Evolutionary conservation across 1,140 invertebrate genomes (phyloP).

Genomic region (Plectrocnemia conspersa): DNA sequence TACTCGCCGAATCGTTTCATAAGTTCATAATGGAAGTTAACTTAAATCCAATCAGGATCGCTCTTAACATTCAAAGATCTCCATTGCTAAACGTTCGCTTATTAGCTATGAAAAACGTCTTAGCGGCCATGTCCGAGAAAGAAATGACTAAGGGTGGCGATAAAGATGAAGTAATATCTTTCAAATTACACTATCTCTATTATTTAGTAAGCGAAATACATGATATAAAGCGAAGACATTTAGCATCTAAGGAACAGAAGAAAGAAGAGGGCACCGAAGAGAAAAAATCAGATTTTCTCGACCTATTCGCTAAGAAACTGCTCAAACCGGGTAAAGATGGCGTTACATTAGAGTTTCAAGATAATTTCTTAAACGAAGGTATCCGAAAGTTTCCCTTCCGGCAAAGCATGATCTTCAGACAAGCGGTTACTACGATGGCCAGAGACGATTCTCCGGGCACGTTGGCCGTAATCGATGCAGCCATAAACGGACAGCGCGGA

Average conservation of each 20-base stretch:
- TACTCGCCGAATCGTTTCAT: slow-evolving; percentile 73
- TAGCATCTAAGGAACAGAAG: slow-evolving; percentile 44
- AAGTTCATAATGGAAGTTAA: slow-evolving; percentile 85
- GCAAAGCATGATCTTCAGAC: slow-evolving; percentile 80
- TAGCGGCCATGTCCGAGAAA: slow-evolving; percentile 79
- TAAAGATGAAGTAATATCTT: slow-evolving; percentile 87
- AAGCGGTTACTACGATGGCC: slow-evolving; percentile 72
- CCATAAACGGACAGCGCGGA: slow-evolving; percentile 84
- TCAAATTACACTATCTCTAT: slow-evolving; percentile 85
- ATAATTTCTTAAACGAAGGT: slow-evolving; percentile 76
- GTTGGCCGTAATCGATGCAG: slow-evolving; percentile 70
- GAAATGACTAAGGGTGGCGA: slow-evolving; percentile 82
- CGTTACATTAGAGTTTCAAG: slow-evolving; percentile 72
- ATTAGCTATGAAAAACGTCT: slow-evolving; percentile 71
- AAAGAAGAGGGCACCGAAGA: slow-evolving; percentile 51
- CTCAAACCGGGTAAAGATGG: slow-evolving; percentile 72
- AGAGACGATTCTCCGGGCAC: slow-evolving; percentile 64
- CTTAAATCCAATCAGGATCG: slow-evolving; percentile 80
- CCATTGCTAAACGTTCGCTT: slow-evolving; percentile 70
- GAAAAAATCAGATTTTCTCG: slow-evolving; percentile 64
- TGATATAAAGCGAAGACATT: slow-evolving; percentile 60
- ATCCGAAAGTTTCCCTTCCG: slow-evolving; percentile 83
- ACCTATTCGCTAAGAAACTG: slow-evolving; percentile 68
- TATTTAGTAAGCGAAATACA: slow-evolving; percentile 70
- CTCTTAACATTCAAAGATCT: slow-evolving; percentile 70